Percentiles rank a stretch among this genome's conserved stretches.
Conservation (phyloP, 2,888 invertebrate species). For the Dorcus hopei region DNA sequence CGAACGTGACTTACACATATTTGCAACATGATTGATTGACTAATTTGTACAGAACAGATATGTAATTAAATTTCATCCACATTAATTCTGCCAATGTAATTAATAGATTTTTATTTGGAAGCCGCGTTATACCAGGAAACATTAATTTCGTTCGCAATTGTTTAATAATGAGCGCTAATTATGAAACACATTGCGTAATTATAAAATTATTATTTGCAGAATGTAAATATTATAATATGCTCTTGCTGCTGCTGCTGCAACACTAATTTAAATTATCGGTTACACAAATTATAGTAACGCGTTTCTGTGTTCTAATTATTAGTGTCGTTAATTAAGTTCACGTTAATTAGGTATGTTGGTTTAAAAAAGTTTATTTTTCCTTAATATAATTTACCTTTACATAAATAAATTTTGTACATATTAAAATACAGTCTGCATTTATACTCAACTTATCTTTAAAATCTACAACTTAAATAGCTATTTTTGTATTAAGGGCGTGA, state of each 20-base stretch:
- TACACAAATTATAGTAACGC: too few species aligned
- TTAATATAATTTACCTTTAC: too few species aligned
- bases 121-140: not conserved
- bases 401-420: too few species aligned
- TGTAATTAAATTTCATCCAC: not conserved
- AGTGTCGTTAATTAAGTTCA: too few species aligned
- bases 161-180: constrained; percentile 1
- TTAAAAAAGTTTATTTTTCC: too few species aligned
- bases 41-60: not conserved
- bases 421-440: too few species aligned
- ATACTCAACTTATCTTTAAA: too few species aligned
- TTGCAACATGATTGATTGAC: not conserved
- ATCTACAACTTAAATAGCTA: too few species aligned
- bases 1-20: not conserved
- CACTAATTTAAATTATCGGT: too few species aligned
- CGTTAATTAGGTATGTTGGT: too few species aligned
- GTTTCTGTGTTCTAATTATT: too few species aligned
- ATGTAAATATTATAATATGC: not conserved
- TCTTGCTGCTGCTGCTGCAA: not conserved
- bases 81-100: not conserved
- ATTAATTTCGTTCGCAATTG: not conserved
- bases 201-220: not conserved
- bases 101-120: constrained; percentile 1
- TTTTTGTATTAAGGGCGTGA: too few species aligned
- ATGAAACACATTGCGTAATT: not conserved